Evolutionary conservation across 2,113 vertebrate species (phyloP).

Genomic region (Heterotis niloticus): DNA sequence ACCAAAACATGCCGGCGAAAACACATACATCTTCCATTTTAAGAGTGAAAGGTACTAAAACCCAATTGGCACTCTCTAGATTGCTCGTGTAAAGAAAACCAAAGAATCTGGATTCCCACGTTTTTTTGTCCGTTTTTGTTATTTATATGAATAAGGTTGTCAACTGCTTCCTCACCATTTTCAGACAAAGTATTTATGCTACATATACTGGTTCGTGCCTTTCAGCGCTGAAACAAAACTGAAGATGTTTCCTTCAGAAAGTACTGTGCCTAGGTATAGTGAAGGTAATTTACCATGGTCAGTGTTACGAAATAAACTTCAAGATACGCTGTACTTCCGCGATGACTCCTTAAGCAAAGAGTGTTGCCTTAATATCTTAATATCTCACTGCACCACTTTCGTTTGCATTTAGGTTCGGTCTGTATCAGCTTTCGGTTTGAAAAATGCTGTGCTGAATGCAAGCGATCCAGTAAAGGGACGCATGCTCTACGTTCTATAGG

Average conservation of each 20-base stretch:
- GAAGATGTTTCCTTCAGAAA: not conserved
- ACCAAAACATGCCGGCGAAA: slow-evolving; percentile 15
- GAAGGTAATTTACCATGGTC: slow-evolving; percentile 18
- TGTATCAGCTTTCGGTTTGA: not conserved
- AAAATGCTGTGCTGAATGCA: not conserved
- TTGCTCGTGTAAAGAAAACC: not conserved
- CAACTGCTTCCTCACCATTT: not conserved
- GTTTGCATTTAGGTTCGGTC: not conserved
- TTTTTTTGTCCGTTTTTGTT: slow-evolving; percentile 9
- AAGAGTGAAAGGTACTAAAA: slow-evolving; percentile 24
- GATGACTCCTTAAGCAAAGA: not conserved
- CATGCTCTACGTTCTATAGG: not conserved
- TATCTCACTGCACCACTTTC: not conserved
- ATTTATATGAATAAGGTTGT: slow-evolving; percentile 20
- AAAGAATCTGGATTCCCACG: slow-evolving; percentile 9
- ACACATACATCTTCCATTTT: not conserved
- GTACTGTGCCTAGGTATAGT: not conserved
- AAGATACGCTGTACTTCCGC: not conserved
- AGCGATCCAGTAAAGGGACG: not conserved
- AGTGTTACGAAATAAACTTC: slow-evolving; percentile 15
- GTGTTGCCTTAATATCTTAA: not conserved
- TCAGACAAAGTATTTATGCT: slow-evolving; percentile 6
- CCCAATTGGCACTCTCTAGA: not conserved
- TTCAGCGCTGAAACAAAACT: slow-evolving; percentile 19
- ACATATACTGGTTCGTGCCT: not conserved